Evolutionary conservation across 1,140 invertebrate species (phyloP), one percentile per base, ranked within the genome.

Genomic region (Atta texana): DNA sequence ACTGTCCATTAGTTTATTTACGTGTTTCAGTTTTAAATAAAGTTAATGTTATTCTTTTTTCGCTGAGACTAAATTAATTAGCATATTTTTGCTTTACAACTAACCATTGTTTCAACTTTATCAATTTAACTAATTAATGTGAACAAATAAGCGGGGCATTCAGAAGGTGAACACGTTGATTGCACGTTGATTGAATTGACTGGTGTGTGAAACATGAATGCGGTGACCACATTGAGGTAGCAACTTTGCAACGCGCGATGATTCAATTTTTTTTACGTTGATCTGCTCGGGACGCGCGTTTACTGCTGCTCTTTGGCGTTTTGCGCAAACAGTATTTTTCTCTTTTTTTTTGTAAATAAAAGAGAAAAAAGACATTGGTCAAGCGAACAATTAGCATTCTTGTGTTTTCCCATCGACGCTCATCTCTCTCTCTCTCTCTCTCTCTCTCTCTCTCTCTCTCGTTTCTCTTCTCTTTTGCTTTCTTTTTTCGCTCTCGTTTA

Each of bases 381-480:
- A 49, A 72, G 51, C 34, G 53, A 82, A 82, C 69, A 82, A 82
- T 82, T 82, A 82, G 34, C 55, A 82, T 69, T 82, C 55, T 82
- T 74, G 80, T 74, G 39, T 74, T 74, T 72, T 61, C 39, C 68
- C 51, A 71, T 82, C 24, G 39, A 49, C 18, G 68, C 44, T 24
- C 44, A 10, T 44, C 77, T 44, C 77, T 90, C n/a, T 24, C 34
- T 72, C 28, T 24, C 34, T 44, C 28, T 68, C n/a, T 76, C 21
- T 34, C 14, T 59, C n/a, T 24, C 34, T 72, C 28, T n/a, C n/a
- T n/a, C 77, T 39, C 77, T 90, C n/a, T 24, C 34, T 72, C 28
- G 21, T 55, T 61, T 24, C 34, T 44, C 28, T 68, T 76, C 21
- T 34, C 14, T 59, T 28, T 57, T 12, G 31, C n/a, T 51, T 21